phyloP scores from a whole-genome alignment of 2,888 invertebrate genomes.

The Dryobota labecula region DNA sequence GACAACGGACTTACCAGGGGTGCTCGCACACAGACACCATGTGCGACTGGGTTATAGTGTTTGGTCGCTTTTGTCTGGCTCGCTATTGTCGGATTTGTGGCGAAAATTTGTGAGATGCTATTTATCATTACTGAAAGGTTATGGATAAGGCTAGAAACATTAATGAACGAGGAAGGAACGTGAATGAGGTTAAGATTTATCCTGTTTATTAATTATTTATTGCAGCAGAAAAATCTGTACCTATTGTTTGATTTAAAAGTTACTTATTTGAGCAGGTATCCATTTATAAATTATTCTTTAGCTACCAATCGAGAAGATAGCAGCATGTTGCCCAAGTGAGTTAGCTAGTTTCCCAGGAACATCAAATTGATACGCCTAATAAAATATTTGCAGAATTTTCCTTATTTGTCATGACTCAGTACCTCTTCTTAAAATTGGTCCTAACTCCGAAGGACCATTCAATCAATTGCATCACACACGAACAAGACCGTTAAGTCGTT shows the following conservation, averaged over 20 bases:
- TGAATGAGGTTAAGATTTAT: not conserved
- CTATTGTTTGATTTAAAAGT: not conserved
- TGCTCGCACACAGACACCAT: constrained; percentile 9
- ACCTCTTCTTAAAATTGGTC: constrained; percentile 31
- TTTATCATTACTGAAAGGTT: not conserved
- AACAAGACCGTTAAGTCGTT: constrained; percentile 37
- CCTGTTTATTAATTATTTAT: not conserved
- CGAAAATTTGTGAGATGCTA: not conserved
- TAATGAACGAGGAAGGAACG: not conserved
- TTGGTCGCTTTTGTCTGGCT: not conserved
- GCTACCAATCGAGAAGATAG: not conserved
- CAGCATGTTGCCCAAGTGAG: not conserved
- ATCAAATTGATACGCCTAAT: constrained; percentile 3
- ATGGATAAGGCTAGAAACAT: not conserved
- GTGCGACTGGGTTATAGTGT: not conserved
- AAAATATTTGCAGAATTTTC: constrained; percentile 41
- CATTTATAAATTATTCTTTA: not conserved
- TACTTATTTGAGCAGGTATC: not conserved
- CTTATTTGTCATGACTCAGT: constrained; percentile 36
- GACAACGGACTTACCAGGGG: constrained; percentile 39
- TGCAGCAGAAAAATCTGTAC: not conserved
- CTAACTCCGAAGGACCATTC: not conserved
- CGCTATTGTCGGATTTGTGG: not conserved
- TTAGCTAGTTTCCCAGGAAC: constrained; percentile 14
- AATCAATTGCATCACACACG: constrained; percentile 12